These are phyloP conservation scores for Allacma fusca DNA, from an alignment of 2,888 invertebrate genomes.

Conservation along the genomic window DNA sequence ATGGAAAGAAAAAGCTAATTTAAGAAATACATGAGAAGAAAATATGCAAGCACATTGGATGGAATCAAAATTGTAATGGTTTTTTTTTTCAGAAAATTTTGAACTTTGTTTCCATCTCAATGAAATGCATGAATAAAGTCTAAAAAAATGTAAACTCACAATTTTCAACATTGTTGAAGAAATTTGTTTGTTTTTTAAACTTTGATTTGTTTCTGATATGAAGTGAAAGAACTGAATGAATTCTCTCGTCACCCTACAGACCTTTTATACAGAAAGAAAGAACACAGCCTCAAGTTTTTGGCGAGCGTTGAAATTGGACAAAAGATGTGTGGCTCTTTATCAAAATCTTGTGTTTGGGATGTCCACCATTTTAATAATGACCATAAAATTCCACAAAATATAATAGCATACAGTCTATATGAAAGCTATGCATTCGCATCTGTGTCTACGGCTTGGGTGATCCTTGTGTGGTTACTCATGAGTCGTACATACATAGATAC, in stretches of 20 bases:
- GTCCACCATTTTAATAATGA: constrained; percentile 10
- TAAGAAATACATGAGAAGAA: too few species aligned
- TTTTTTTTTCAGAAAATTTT: not conserved
- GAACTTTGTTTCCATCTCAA: not conserved
- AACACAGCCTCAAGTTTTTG: constrained; percentile 5
- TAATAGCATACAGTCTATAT: not conserved
- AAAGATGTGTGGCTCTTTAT: constrained; percentile 3
- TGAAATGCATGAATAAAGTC: not conserved
- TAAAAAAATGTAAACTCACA: not conserved
- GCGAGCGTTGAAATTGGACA: constrained; percentile 9
- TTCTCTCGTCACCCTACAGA: not conserved
- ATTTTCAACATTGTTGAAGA: not conserved
- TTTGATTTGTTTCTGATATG: not conserved
- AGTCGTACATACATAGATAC: not conserved
- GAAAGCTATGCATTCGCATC: not conserved
- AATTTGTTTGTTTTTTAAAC: not conserved
- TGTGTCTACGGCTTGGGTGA: not conserved
- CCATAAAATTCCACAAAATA: constrained; percentile 16
- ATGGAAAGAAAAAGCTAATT: too few species aligned
- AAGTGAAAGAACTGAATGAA: constrained; percentile 16
- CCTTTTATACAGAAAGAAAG: constrained; percentile 11
- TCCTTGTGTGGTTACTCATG: not conserved
- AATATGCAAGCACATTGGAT: too few species aligned
- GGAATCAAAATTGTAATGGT: too few species aligned
- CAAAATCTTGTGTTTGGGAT: not conserved